A percentile compares a stretch with the other conserved stretches of the same genome.
Conservation (phyloP, 2,113 vertebrate species). For the Empidonax traillii region DNA sequence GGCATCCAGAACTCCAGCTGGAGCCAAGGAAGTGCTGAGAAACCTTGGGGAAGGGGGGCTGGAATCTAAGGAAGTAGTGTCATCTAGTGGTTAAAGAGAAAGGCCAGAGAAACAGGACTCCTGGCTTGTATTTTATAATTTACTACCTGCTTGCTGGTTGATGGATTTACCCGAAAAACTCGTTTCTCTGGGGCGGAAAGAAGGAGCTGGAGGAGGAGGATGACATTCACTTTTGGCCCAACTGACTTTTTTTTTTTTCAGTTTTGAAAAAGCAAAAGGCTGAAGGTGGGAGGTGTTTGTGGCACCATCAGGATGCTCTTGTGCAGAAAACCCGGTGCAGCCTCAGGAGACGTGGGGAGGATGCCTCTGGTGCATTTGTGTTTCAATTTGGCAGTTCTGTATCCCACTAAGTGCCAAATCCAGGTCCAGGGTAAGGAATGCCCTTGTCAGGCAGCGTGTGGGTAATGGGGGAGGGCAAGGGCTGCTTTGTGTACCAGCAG, state of each 20-base stretch:
- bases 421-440: neutral
- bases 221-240: neutral
- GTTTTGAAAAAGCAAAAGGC: neutral
- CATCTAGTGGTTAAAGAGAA: neutral
- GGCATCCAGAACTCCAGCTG: neutral
- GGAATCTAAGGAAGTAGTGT: neutral
- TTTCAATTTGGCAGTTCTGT: neutral
- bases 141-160: neutral
- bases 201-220: neutral
- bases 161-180: neutral
- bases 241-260: neutral
- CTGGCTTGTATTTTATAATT: neutral
- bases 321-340: neutral
- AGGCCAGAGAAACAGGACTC: neutral
- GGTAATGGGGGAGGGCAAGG: neutral
- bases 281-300: neutral
- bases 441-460: neutral
- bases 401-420: neutral
- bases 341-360: neutral
- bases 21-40: neutral
- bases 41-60: neutral
- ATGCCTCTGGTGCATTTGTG: neutral
- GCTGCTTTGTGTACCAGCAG: neutral
- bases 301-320: neutral
- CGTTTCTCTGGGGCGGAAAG: neutral